phyloP scores from a whole-genome alignment of 1,140 invertebrate species.

The Babylonia areolata region DNA sequence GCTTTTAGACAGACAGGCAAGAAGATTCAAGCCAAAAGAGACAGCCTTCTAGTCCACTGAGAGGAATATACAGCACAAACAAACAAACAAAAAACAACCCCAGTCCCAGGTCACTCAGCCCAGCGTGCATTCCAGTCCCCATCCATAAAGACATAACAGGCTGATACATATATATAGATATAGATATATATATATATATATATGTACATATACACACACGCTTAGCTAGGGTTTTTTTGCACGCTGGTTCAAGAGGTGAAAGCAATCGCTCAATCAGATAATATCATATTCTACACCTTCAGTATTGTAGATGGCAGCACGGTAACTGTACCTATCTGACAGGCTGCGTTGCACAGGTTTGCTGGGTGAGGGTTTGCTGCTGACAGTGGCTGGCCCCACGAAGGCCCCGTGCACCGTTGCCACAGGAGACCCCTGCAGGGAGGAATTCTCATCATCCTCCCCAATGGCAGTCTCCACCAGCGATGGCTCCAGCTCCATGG shows the following conservation, averaged over 20 bases:
- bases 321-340: conserved; percentile 90
- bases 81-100: too few species aligned
- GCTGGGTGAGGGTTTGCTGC: conserved; percentile 39
- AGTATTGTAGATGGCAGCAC: conserved; percentile 75
- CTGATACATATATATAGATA: too few species aligned
- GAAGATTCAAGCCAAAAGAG: conserved; percentile 1
- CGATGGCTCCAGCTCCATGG: conserved; percentile 81
- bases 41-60: neutral
- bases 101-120: neutral
- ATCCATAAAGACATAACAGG: neutral
- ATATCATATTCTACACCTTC: conserved; percentile 66
- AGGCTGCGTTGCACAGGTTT: conserved; percentile 75
- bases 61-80: too few species aligned
- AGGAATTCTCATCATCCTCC: conserved; percentile 83
- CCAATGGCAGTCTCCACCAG: conserved; percentile 84
- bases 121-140: neutral
- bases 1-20: neutral
- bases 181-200: too few species aligned
- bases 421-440: conserved; percentile 20
- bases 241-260: neutral
- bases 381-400: neutral
- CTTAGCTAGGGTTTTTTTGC: neutral
- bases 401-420: conserved; percentile 32
- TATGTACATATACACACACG: neutral
- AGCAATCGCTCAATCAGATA: conserved; percentile 48